Conservation (phyloP, 64 coral and sea anemone species). For the Dendrophyllia cribrosa region DNA sequence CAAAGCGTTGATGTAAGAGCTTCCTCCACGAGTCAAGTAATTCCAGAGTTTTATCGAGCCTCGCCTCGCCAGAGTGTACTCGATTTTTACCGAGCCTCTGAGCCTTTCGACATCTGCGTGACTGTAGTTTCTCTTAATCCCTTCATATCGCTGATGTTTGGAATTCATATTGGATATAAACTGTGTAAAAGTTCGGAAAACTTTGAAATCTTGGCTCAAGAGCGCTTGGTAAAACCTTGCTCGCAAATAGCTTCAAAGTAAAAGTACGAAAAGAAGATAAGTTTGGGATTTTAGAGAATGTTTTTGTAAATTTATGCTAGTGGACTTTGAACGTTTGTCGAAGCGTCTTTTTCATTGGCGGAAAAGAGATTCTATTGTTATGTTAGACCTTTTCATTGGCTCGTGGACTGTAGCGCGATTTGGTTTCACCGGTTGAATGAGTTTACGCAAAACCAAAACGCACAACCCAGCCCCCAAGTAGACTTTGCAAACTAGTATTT, state of each 20-base stretch:
- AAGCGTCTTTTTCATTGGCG: background rate
- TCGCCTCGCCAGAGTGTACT: conserved; percentile 86
- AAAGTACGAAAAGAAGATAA: background rate
- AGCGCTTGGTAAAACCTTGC: background rate
- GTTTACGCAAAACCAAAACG: too few relatives aligned
- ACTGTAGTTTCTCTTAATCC: conserved; percentile 90
- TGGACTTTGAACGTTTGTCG: conserved; percentile 12
- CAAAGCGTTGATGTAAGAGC: conserved; percentile 87
- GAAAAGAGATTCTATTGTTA: background rate
- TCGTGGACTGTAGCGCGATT: background rate
- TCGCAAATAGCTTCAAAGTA: background rate
- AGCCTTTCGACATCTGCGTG: conserved; percentile 78
- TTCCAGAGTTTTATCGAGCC: conserved; percentile 90
- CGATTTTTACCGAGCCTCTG: conserved; percentile 86
- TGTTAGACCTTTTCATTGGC: background rate
- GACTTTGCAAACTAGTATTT: too few relatives aligned
- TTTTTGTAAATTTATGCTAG: background rate
- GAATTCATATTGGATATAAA: conserved; percentile 44
- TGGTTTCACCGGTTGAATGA: too few relatives aligned
- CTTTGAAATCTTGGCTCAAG: background rate
- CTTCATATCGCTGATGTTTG: conserved; percentile 81
- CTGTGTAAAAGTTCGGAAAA: background rate
- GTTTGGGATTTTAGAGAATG: background rate
- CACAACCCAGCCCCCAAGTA: too few relatives aligned
- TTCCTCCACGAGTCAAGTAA: conserved; percentile 80